A percentile compares a stretch with the other conserved stretches of the same genome.
Conservation (phyloP, 2,113 vertebrate species). For the Chelonoidis abingdonii region DNA sequence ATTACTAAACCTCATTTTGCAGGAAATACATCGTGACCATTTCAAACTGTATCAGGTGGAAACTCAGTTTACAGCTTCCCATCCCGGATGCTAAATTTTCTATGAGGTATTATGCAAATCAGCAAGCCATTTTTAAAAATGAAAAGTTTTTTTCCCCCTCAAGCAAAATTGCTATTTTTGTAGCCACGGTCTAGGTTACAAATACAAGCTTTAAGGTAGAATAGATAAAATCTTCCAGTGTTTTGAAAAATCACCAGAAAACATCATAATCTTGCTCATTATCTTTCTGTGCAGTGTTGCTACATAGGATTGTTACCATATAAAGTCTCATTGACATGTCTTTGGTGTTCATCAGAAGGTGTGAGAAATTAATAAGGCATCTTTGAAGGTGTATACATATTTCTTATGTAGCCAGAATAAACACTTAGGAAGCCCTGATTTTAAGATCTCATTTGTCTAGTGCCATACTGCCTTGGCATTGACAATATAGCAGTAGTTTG, state of each 20-base stretch:
- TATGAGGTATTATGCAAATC: slow-evolving; percentile 2
- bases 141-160: not conserved
- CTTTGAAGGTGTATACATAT: not conserved
- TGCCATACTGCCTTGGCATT: not conserved
- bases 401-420: not conserved
- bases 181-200: not conserved
- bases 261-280: not conserved
- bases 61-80: slow-evolving; percentile 2
- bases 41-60: not conserved
- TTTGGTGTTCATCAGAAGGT: slow-evolving; percentile 34
- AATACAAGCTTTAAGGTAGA: not conserved
- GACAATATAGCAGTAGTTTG: not conserved
- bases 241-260: slow-evolving; percentile 33
- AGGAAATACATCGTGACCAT: not conserved
- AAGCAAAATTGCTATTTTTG: rapidly evolving
- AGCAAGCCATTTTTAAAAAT: not conserved
- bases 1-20: slow-evolving; percentile 18
- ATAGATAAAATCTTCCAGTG: slow-evolving; percentile 2
- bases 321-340: not conserved
- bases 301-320: not conserved
- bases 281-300: not conserved
- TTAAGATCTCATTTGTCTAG: not conserved
- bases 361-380: not conserved
- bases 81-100: not conserved
- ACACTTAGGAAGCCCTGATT: not conserved